phyloP scores from a whole-genome alignment of 2,888 invertebrate genomes.

The Arrhopalites spinosus region DNA sequence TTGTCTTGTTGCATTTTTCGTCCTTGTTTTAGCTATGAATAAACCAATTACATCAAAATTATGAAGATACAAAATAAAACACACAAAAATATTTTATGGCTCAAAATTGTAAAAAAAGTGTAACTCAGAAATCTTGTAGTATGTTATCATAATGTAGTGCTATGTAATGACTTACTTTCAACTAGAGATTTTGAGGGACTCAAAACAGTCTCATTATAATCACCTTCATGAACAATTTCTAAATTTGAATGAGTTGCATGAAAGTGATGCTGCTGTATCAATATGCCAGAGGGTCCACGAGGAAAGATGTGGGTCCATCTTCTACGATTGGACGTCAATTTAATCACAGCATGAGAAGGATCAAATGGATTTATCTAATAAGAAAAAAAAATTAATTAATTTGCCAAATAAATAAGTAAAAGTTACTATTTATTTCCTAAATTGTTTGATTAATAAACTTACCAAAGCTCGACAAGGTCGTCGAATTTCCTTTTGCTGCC shows the following conservation, averaged over 20 bases:
- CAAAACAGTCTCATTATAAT: slow-evolving; percentile 24
- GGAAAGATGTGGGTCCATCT: slow-evolving; percentile 99
- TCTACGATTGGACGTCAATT: slow-evolving; percentile 89
- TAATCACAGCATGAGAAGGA: slow-evolving; percentile 95
- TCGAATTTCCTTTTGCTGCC: slow-evolving; percentile 43
- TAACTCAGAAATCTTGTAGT: no score
- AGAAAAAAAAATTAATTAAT: no score
- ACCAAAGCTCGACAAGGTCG: slow-evolving; percentile 77
- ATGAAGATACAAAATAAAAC: background rate
- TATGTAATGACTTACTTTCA: slow-evolving; percentile 18
- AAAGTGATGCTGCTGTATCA: slow-evolving; percentile 92
- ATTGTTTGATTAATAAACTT: no score
- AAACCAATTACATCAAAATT: background rate
- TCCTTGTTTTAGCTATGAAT: slow-evolving; percentile 36
- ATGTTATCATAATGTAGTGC: background rate
- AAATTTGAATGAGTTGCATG: slow-evolving; percentile 62
- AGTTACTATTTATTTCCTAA: no score
- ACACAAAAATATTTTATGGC: no score
- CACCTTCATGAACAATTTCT: slow-evolving; percentile 54
- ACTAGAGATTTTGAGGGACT: slow-evolving; percentile 29
- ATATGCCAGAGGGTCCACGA: slow-evolving; percentile 80
- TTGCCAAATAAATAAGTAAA: no score
- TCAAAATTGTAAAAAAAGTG: no score
- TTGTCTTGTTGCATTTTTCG: slow-evolving; percentile 45
- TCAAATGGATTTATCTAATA: slow-evolving; percentile 99